phyloP scores from a whole-genome alignment of 2,888 invertebrate species.

The Caenorhabditis macrosperma region DNA sequence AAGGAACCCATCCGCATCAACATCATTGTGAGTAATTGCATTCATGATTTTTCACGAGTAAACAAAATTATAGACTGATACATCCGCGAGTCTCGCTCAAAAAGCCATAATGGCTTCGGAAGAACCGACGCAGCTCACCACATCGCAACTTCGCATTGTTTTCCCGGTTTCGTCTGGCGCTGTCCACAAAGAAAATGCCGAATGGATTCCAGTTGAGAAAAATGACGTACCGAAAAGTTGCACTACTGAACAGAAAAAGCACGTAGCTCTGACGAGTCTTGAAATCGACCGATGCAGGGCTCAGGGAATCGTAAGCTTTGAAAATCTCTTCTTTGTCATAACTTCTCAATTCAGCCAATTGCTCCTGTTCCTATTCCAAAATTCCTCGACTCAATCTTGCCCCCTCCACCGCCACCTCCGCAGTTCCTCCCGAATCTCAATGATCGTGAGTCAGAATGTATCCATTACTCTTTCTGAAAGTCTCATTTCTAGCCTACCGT shows the following conservation, averaged over 20 bases:
- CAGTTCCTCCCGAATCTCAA: constrained; percentile 34
- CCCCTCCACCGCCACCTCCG: constrained; percentile 64
- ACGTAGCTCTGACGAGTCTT: constrained; percentile 64
- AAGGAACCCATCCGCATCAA: constrained; percentile 65
- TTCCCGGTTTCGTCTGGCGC: constrained; percentile 75
- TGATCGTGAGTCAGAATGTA: constrained; percentile 15
- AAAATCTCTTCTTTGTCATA: too few relatives aligned
- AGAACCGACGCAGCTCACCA: constrained; percentile 41
- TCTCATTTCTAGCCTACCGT: constrained; percentile 24
- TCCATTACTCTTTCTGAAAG: too few relatives aligned
- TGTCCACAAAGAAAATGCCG: constrained; percentile 67
- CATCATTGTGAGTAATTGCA: constrained; percentile 62
- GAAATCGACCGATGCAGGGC: constrained; percentile 55
- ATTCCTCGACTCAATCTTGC: constrained; percentile 53
- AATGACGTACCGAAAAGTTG: constrained; percentile 64
- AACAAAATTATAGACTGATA: constrained; percentile 21
- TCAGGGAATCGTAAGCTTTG: constrained; percentile 59
- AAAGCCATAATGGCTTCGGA: constrained; percentile 37
- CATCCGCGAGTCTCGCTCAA: constrained; percentile 36
- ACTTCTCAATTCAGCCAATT: constrained; percentile 36
- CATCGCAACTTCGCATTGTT: constrained; percentile 60
- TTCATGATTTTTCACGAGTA: not conserved
- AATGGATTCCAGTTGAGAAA: constrained; percentile 63
- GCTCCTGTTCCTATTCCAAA: constrained; percentile 38
- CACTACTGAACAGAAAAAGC: constrained; percentile 64